phyloP scores from a whole-genome alignment of 2,888 invertebrate genomes.

The Polia nebulosa region DNA sequence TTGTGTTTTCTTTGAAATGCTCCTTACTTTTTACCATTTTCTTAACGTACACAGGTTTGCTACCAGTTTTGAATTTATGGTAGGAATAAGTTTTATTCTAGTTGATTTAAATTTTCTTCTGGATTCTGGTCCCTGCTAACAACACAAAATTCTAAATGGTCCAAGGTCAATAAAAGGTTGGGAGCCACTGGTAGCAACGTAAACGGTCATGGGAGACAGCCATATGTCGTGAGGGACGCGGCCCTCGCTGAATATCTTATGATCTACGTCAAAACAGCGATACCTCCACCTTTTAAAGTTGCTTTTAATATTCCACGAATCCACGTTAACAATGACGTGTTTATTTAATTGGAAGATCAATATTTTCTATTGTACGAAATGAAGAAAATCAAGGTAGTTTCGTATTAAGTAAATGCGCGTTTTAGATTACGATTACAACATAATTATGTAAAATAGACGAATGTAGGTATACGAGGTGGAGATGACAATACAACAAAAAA shows the following conservation, averaged over 20 bases:
- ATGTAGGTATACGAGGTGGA: too few species aligned
- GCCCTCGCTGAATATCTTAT: slow-evolving; percentile 69
- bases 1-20: too few species aligned
- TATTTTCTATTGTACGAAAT: neutral
- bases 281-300: slow-evolving; percentile 20
- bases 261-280: slow-evolving; percentile 39
- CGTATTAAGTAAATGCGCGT: neutral
- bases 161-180: too few species aligned
- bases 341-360: neutral
- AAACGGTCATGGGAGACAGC: slow-evolving; percentile 65
- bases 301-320: slow-evolving; percentile 34
- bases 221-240: slow-evolving; percentile 69
- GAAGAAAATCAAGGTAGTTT: neutral
- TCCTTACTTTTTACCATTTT: too few species aligned
- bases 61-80: too few species aligned
- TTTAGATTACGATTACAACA: neutral
- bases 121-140: too few species aligned
- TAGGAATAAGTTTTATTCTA: too few species aligned
- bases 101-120: too few species aligned
- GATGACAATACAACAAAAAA: too few species aligned
- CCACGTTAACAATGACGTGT: slow-evolving; percentile 6
- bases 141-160: too few species aligned
- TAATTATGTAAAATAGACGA: neutral
- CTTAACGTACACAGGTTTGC: too few species aligned
- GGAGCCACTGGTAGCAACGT: too few species aligned